These are phyloP conservation scores for Parus major DNA, from an alignment of 2,113 vertebrate species.

Conservation along the genomic window DNA sequence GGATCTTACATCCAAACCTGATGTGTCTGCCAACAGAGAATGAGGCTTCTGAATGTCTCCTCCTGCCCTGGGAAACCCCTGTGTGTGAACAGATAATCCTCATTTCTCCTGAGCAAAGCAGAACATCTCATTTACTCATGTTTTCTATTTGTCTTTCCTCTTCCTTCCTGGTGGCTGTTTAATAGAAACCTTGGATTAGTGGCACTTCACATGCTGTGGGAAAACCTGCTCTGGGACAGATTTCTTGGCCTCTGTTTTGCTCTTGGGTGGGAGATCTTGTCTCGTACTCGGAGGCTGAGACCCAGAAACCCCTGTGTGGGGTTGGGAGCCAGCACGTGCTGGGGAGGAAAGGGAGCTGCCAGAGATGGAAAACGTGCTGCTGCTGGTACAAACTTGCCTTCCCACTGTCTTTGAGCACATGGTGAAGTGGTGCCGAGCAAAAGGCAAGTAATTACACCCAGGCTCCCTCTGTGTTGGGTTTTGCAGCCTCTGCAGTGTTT, in stretches of 20 bases:
- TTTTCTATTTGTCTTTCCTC: neutral
- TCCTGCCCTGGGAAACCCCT: accelerated
- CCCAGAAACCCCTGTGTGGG: neutral
- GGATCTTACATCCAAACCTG: neutral
- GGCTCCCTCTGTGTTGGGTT: neutral
- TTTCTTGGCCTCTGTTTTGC: neutral
- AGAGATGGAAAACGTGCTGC: accelerated
- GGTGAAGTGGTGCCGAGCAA: neutral
- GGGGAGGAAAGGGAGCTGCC: neutral
- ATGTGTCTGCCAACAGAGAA: neutral
- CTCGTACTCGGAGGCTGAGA: neutral
- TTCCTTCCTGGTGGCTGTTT: neutral
- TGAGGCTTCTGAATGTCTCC: accelerated
- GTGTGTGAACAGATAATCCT: neutral
- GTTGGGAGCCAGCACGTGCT: neutral
- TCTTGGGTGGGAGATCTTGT: neutral
- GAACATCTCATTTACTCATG: neutral
- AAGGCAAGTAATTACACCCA: neutral
- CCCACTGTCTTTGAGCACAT: neutral
- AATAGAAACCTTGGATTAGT: neutral
- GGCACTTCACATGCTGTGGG: neutral
- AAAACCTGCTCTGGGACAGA: neutral
- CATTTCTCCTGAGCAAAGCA: neutral
- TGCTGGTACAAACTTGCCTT: neutral
- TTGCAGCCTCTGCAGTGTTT: slow-evolving; percentile 5